phyloP scores from a whole-genome alignment of 2,113 vertebrate species.

The Todiramphus chloris region DNA sequence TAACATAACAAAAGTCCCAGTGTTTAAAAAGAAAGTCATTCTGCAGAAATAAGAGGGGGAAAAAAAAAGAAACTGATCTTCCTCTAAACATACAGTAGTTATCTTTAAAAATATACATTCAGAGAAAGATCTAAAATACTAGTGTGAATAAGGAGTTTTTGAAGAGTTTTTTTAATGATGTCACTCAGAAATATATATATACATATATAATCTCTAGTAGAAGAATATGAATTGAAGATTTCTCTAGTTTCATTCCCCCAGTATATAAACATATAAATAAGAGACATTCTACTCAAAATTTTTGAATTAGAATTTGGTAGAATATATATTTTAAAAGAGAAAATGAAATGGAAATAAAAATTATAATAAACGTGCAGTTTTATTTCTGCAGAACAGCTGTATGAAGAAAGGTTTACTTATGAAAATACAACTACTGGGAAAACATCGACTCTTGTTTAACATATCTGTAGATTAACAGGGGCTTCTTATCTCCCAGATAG shows the following conservation, averaged over 20 bases:
- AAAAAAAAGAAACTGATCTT: conserved; percentile 83
- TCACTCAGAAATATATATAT: background rate
- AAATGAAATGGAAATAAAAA: background rate
- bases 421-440: background rate
- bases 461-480: background rate
- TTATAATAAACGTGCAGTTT: background rate
- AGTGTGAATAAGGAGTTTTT: background rate
- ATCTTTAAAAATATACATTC: conserved; percentile 50
- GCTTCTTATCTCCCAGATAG: background rate
- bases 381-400: background rate
- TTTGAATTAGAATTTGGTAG: background rate
- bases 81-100: conserved; percentile 50
- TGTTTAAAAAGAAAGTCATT: conserved; percentile 92
- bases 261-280: background rate
- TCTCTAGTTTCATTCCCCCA: background rate
- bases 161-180: background rate
- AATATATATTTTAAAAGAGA: background rate
- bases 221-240: background rate
- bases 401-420: background rate
- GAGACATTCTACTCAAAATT: background rate
- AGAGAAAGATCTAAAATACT: conserved; percentile 11
- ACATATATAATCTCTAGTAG: background rate
- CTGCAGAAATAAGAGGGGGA: conserved; percentile 80
- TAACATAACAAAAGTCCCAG: conserved; percentile 97
- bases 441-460: background rate